phyloP scores from a whole-genome alignment of 2,113 vertebrate genomes.

The Callipepla californica region DNA sequence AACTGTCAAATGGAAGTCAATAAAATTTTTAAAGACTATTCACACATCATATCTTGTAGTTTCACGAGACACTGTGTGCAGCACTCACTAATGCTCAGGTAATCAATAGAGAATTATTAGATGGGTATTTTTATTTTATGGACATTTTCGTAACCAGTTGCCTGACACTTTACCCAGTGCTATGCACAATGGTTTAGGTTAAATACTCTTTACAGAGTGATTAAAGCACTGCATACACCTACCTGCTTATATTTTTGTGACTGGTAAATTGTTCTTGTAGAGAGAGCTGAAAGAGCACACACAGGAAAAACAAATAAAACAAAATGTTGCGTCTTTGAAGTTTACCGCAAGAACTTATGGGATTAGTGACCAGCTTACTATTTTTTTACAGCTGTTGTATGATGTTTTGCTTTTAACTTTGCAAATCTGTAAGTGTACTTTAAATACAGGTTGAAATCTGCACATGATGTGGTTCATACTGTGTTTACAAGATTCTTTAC shows the following conservation, averaged over 20 bases:
- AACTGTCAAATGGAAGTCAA: constrained; percentile 20
- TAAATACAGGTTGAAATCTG: background rate
- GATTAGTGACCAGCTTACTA: background rate
- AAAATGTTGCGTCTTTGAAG: background rate
- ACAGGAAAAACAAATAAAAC: background rate
- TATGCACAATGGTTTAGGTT: background rate
- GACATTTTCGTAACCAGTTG: background rate
- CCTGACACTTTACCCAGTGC: background rate
- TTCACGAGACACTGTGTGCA: background rate
- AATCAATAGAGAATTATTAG: constrained; percentile 33
- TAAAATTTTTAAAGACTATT: constrained; percentile 21
- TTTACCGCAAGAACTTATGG: accelerated
- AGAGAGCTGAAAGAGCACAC: background rate
- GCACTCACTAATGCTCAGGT: background rate
- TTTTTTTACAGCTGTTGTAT: background rate
- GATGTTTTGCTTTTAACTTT: background rate
- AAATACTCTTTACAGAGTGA: background rate
- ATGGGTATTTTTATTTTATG: background rate
- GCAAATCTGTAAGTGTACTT: accelerated
- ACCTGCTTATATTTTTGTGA: background rate
- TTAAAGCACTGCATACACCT: background rate
- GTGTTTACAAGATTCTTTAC: background rate
- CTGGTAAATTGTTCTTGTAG: background rate
- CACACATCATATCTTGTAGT: background rate
- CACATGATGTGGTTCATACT: accelerated